Evolutionary conservation across 1,140 invertebrate genomes (phyloP).

Genomic region (Drosophila miranda): DNA sequence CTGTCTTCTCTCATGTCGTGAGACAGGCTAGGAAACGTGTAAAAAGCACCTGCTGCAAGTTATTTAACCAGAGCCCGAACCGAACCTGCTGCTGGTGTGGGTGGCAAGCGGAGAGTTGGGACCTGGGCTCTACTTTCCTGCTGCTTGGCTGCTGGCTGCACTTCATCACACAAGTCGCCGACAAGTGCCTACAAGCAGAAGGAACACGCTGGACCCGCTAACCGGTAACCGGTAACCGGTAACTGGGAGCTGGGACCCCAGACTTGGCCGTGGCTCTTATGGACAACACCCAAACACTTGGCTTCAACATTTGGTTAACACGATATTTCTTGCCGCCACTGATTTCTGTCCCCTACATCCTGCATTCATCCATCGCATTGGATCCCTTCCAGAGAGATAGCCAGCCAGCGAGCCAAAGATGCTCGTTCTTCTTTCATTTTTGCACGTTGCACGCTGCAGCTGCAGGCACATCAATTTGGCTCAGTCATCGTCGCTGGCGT

Average conservation of each 20-base stretch:
- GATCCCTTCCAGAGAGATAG: too few relatives aligned
- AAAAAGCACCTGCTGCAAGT: conserved; percentile 80
- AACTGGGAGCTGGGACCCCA: not conserved
- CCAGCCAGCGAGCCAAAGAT: not conserved
- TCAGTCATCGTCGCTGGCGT: conserved; percentile 36
- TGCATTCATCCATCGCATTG: conserved; percentile 1
- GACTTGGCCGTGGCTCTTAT: conserved; percentile 47
- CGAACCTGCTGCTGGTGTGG: conserved; percentile 40
- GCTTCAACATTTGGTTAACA: conserved; percentile 77
- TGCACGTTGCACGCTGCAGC: conserved; percentile 43
- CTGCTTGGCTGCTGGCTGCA: conserved; percentile 46
- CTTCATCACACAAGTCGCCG: conserved; percentile 73
- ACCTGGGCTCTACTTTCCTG: not conserved
- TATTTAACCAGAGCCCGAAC: conserved; percentile 63
- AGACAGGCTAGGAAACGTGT: conserved; percentile 69
- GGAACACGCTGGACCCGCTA: conserved; percentile 34
- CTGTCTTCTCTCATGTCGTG: conserved; percentile 71
- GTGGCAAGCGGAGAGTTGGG: conserved; percentile 35
- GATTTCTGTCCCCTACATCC: conserved; percentile 44
- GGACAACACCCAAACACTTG: conserved; percentile 70
- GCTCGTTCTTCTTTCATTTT: conserved; percentile 12
- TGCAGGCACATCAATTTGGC: conserved; percentile 74
- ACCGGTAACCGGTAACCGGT: not conserved
- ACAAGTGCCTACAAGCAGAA: conserved; percentile 54
- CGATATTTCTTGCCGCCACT: conserved; percentile 68